Conservation (phyloP, 2,797 vertebrate genomes). For the Alectoris magna region DNA sequence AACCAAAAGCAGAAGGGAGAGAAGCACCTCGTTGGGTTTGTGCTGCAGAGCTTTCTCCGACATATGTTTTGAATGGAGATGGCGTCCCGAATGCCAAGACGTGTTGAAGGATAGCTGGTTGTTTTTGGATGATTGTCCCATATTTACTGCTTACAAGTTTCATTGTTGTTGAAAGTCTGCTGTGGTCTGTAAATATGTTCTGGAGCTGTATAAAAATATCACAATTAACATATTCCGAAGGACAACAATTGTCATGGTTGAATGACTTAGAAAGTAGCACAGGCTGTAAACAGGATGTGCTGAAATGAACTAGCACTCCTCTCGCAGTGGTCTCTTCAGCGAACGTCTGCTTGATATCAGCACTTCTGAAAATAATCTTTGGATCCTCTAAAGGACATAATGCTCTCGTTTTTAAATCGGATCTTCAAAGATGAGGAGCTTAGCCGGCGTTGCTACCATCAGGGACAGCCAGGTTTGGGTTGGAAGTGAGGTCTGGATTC, state of each 20-base stretch:
- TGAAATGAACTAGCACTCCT: slow-evolving; percentile 65
- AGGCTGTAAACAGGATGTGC: slow-evolving; percentile 77
- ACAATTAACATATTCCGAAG: slow-evolving; percentile 74
- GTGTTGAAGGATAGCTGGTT: slow-evolving; percentile 68
- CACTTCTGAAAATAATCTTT: slow-evolving; percentile 66
- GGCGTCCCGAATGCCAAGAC: slow-evolving; percentile 67
- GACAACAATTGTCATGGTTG: slow-evolving; percentile 74
- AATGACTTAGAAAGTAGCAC: slow-evolving; percentile 71
- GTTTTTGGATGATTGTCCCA: slow-evolving; percentile 26
- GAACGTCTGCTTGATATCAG: slow-evolving; percentile 57
- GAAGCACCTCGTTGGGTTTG: slow-evolving; percentile 37
- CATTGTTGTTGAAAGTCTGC: slow-evolving; percentile 68
- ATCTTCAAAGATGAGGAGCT: neutral
- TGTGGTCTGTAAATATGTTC: slow-evolving; percentile 65
- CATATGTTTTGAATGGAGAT: slow-evolving; percentile 71
- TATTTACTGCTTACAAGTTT: slow-evolving; percentile 40
- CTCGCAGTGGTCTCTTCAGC: slow-evolving; percentile 61
- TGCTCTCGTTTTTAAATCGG: neutral
- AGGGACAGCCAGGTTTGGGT: neutral
- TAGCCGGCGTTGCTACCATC: neutral
- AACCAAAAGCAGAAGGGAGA: slow-evolving; percentile 51
- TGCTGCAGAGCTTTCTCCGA: slow-evolving; percentile 43
- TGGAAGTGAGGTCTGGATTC: neutral
- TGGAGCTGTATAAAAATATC: slow-evolving; percentile 79
- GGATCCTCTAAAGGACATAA: slow-evolving; percentile 64